Base-by-base conservation (phyloP, 2,113 vertebrate genomes). In the Aldabrachelys gigantea region DNA sequence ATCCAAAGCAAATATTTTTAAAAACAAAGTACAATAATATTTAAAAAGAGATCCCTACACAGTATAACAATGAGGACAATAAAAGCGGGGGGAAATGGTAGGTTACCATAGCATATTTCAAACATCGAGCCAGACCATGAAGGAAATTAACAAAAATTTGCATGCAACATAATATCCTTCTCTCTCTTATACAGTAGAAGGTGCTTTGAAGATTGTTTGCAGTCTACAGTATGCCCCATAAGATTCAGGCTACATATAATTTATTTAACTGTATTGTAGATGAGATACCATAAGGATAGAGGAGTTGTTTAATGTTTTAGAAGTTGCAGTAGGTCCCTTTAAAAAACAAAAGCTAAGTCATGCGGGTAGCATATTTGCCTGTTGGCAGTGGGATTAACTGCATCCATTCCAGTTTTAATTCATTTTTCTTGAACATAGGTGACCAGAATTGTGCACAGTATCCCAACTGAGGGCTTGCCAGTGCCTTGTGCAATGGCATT, bases 201-300 rank as follows among this genome's bases (percentile, higher is more conserved):
- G 16, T 87, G 89, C 91, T 97, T 91, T 89, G 54, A 90, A 95
- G 91, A 54, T 49, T 49, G 27, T 29, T 59, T 69, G 27, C 50
- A 62, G 11, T 75, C 52, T 91, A 75, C 78, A 87, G 35, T 41
- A 16, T 49, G 57, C 89, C 82, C 76, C 91, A 59, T 57, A 21
- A 38, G 38, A 69, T 87, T 19, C 84, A 94, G 86, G 82, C 86
- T 96, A 92, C 90, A 92, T 91, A 59, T 50, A 75, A 89, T 31
- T 44, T 72, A n/a, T 72, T 24, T 41, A 82, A 38, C 31, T 24
- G 22, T 92, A 80, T 44, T 72, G 44, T n/a, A 57, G 35, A 25
- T 69, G 90, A 84, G 82, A 52, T 90, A 85, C 35, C 85, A 92
- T 59, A 59, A 81, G 5, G 12, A 16, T 1, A 78, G 12, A 24